Evolutionary conservation across 2,113 vertebrate species (phyloP), one percentile per base, ranked within the genome.

Genomic region (Thunnus thynnus): DNA sequence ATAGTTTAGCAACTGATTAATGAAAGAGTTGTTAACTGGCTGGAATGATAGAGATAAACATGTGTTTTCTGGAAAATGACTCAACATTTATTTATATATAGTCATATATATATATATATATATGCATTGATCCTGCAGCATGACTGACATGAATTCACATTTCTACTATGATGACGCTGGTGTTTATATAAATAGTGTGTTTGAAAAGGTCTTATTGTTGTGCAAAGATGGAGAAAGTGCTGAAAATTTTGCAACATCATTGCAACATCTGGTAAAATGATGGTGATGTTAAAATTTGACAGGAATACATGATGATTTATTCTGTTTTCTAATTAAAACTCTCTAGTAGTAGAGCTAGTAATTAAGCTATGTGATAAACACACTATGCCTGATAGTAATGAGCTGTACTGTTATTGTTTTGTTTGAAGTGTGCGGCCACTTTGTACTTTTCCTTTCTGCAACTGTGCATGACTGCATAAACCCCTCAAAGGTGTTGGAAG

Each of bases 1-100:
- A 90, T n/a, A 36, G 25, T 72, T 77, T 65, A 51, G 48, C 48
- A 14, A 41, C 54, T 73, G 72, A 30, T 20, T 41, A 61, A 4
- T 48, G 2, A 41, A 58, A 72, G 47, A 63, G 47, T 55, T 64
- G 18, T 47, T 14, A 4, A 11, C 50, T 25, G 50, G 13, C 50
- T 25, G 50, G 68, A 74, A 14, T 6, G 32, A 20, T 41, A 9
- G 9, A 41, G 7, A 6, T 41, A 41, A 16, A 13, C 17, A 5
- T 64, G 36, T 56, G 44, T 55, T 48, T 57, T 3, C 12, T 41
- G 8, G 55, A 41, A 50, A 44, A 36, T 46, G 16, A 56, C 25
- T 69, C 32, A 65, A 52, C 32, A 30, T 8, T 5, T 20, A 18
- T 47, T 36, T 36, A 36, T 4, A 36, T 36, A 6, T 36, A 36